A percentile compares a stretch with the other conserved stretches of the same genome.
Conservation (phyloP, 2,888 invertebrate species). For the Campoletis raptor region DNA sequence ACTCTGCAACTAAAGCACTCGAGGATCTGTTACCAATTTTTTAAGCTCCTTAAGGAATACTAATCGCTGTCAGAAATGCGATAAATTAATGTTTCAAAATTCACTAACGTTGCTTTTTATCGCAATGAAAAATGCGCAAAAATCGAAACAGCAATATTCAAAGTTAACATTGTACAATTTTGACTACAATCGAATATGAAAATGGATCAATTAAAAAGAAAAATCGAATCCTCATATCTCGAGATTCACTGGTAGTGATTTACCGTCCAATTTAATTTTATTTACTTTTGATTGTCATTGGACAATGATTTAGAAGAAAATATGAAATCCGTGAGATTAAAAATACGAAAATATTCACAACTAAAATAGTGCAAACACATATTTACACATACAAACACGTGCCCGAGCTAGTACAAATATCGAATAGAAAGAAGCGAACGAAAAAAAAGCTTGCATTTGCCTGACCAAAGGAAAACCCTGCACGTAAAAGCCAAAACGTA, state of each 20-base stretch:
- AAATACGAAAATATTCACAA: neutral
- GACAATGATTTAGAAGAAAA: neutral
- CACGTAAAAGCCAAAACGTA: conserved; percentile 6
- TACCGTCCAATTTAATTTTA: neutral
- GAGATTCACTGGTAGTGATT: neutral
- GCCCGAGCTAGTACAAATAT: conserved; percentile 50
- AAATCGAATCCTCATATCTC: neutral
- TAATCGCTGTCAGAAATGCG: neutral
- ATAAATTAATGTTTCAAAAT: neutral
- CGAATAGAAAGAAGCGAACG: conserved; percentile 12
- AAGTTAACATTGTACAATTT: too few species aligned
- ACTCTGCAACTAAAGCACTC: neutral
- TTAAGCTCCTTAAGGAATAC: conserved; percentile 19
- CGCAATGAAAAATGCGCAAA: neutral
- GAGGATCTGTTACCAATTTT: conserved; percentile 57
- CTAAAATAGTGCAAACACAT: neutral
- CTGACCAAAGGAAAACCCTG: conserved; percentile 54
- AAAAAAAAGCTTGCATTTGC: conserved; percentile 28
- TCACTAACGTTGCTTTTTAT: neutral
- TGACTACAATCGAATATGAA: too few species aligned
- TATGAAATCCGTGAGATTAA: neutral
- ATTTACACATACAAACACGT: neutral
- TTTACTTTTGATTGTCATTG: neutral
- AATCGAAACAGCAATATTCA: too few species aligned
- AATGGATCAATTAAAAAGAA: neutral